Percentiles rank a stretch among this genome's conserved stretches.
phyloP scores from a whole-genome alignment of 2,888 invertebrate genomes.

The Xestia sexstrigata region DNA sequence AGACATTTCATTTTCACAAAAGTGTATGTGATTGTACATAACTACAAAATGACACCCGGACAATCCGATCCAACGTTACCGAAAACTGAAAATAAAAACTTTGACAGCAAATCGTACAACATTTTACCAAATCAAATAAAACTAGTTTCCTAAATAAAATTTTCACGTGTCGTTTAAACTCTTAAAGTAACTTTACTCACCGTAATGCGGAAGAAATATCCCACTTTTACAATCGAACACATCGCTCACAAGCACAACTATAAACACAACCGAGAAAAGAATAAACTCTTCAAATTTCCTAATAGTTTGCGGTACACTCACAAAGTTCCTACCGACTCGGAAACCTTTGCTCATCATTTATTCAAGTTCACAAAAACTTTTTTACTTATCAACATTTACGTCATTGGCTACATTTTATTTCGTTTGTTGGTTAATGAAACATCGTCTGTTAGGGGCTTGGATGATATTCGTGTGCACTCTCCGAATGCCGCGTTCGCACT shows the following conservation, averaged over 20 bases:
- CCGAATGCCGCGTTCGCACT: constrained; percentile 82
- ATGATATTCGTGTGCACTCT: constrained; percentile 74
- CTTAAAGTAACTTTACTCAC: constrained; percentile 76
- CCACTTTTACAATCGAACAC: constrained; percentile 80
- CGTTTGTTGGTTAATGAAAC: constrained; percentile 77
- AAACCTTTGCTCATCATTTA: constrained; percentile 69
- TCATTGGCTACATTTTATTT: constrained; percentile 70
- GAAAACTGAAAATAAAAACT: neutral
- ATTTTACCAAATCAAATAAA: constrained; percentile 5
- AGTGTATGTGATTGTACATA: neutral
- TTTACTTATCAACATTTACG: constrained; percentile 75
- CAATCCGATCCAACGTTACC: neutral
- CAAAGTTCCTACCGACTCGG: constrained; percentile 55
- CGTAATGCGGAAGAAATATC: constrained; percentile 80
- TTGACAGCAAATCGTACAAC: neutral
- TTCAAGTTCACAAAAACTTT: constrained; percentile 78
- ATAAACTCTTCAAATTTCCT: constrained; percentile 69
- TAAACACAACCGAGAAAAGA: constrained; percentile 71
- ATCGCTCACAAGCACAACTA: constrained; percentile 80
- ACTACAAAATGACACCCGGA: neutral
- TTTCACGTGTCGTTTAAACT: constrained; percentile 44
- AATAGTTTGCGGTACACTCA: constrained; percentile 61
- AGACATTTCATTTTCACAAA: neutral
- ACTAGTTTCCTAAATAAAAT: constrained; percentile 22
- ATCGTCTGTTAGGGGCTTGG: constrained; percentile 66